Conservation (phyloP, 2,797 vertebrate species). For the Percopsis omiscomaycus region DNA sequence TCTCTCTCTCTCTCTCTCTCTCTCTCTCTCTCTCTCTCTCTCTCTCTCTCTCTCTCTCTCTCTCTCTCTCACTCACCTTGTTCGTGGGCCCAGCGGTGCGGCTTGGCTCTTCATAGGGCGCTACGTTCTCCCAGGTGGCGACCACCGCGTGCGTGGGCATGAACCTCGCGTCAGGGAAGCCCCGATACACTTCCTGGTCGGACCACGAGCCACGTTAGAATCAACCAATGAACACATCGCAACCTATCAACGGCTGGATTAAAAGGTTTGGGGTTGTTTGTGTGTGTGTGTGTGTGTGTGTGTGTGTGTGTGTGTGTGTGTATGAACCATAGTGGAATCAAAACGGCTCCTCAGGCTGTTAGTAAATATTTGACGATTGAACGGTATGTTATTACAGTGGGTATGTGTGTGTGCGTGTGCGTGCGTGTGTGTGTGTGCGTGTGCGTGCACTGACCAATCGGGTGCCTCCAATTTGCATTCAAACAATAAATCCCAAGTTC, state of each 20-base stretch:
- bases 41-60: background rate
- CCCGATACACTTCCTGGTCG: constrained; percentile 76
- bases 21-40: background rate
- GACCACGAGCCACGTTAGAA: background rate
- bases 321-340: too few relatives aligned
- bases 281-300: too few relatives aligned
- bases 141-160: constrained; percentile 82
- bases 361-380: too few relatives aligned
- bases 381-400: too few relatives aligned
- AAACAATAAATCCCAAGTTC: too few relatives aligned
- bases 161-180: constrained; percentile 81
- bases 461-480: too few relatives aligned
- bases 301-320: too few relatives aligned
- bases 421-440: too few relatives aligned
- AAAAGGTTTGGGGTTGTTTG: background rate
- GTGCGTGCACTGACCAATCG: too few relatives aligned
- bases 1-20: too few relatives aligned
- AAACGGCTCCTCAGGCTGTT: too few relatives aligned
- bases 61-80: constrained; percentile 77
- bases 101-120: constrained; percentile 81
- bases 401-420: too few relatives aligned
- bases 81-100: constrained; percentile 61
- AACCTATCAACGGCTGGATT: background rate
- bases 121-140: constrained; percentile 92
- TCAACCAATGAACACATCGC: constrained; percentile 26